A percentile compares a stretch with the other conserved stretches of the same genome.
Evolutionary conservation across 1,140 invertebrate species (phyloP).

Genomic region (Delia radicum): DNA sequence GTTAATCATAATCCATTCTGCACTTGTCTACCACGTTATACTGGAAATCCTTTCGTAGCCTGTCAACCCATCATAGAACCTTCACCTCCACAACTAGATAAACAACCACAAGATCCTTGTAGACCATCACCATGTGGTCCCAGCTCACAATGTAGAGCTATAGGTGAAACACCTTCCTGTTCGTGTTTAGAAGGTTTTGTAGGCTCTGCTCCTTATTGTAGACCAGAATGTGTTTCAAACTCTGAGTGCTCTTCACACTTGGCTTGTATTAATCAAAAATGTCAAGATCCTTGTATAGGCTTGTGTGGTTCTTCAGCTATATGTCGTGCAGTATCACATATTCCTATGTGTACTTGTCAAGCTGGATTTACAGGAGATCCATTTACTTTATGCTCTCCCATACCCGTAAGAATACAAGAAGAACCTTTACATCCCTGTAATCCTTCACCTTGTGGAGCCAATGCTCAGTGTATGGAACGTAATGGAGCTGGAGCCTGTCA

Average conservation of each 20-base stretch:
- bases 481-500: conserved; percentile 70
- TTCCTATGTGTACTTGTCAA: conserved; percentile 69
- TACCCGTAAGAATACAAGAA: conserved; percentile 52
- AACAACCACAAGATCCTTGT: conserved; percentile 64
- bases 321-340: conserved; percentile 72
- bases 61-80: conserved; percentile 68
- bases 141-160: conserved; percentile 69
- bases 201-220: conserved; percentile 72
- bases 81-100: conserved; percentile 74
- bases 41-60: conserved; percentile 69
- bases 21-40: conserved; percentile 70
- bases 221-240: conserved; percentile 73
- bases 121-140: conserved; percentile 74
- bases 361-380: conserved; percentile 72
- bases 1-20: conserved; percentile 74
- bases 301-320: conserved; percentile 70
- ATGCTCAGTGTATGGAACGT: conserved; percentile 68
- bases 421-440: conserved; percentile 64
- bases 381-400: conserved; percentile 63
- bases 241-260: conserved; percentile 69
- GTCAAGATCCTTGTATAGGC: conserved; percentile 70
- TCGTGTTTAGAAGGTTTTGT: conserved; percentile 69
- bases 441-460: conserved; percentile 76
- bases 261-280: conserved; percentile 72
- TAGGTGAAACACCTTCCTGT: conserved; percentile 66